Evolutionary conservation across 2,888 invertebrate species (phyloP).

Genomic region (Agrilus biguttatus): DNA sequence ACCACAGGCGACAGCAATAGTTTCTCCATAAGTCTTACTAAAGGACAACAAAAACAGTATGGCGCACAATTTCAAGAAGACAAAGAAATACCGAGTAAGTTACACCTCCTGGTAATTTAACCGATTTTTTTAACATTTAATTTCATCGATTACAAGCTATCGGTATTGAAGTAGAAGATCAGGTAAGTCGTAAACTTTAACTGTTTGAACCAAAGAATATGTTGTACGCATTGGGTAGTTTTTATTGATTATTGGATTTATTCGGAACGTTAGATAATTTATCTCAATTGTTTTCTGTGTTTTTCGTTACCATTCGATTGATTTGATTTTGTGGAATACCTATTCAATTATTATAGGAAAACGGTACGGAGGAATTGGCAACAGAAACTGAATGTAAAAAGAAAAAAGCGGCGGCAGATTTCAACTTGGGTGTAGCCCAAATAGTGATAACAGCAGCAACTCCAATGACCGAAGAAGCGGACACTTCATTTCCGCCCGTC

Average conservation of each 20-base stretch:
- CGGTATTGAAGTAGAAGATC: not conserved
- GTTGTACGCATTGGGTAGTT: too few relatives aligned
- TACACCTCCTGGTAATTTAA: conserved; percentile 14
- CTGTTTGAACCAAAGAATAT: too few relatives aligned
- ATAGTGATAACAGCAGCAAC: conserved; percentile 90
- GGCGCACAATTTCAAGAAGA: conserved; percentile 49
- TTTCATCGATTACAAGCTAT: not conserved
- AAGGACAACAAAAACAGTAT: conserved; percentile 59
- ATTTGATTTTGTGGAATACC: too few relatives aligned
- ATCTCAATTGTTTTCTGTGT: too few relatives aligned
- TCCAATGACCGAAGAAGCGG: conserved; percentile 78
- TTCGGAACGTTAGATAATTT: too few relatives aligned
- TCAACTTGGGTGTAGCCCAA: conserved; percentile 70
- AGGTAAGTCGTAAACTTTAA: too few relatives aligned
- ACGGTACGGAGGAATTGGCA: not conserved
- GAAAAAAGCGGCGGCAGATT: conserved; percentile 24
- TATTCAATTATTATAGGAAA: too few relatives aligned
- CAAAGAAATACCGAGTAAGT: conserved; percentile 15
- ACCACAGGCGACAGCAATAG: conserved; percentile 16
- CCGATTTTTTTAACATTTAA: not conserved
- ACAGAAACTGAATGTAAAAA: not conserved
- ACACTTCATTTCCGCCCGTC: conserved; percentile 59
- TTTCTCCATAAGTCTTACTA: conserved; percentile 58
- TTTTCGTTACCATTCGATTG: too few relatives aligned
- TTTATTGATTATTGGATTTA: not conserved